Evolutionary conservation across 2,797 vertebrate genomes (phyloP).

Genomic region (Poecilia picta): DNA sequence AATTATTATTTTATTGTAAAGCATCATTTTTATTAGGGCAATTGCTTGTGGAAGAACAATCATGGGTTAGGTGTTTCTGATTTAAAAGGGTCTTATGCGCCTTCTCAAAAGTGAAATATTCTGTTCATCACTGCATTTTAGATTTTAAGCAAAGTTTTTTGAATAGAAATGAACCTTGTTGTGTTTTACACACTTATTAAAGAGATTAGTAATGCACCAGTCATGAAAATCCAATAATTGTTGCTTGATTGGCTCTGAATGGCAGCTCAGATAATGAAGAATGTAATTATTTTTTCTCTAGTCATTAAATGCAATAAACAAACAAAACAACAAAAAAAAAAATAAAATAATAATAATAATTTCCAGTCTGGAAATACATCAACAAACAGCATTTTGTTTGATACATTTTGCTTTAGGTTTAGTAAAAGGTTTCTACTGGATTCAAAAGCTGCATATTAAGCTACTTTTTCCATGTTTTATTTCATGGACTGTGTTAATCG

Average conservation of each 20-base stretch:
- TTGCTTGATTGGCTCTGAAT: not conserved
- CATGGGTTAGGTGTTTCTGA: not conserved
- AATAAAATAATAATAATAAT: not conserved
- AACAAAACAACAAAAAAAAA: no score
- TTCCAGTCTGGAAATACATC: not conserved
- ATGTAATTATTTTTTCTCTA: not conserved
- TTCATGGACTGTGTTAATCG: not conserved
- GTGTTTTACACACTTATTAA: not conserved
- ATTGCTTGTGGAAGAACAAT: not conserved
- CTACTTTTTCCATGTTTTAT: not conserved
- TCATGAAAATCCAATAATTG: not conserved
- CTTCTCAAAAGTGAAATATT: not conserved
- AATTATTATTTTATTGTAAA: no score
- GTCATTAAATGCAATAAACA: not conserved
- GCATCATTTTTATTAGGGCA: not conserved
- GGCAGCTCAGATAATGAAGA: not conserved
- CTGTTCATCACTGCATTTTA: not conserved
- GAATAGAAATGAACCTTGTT: not conserved
- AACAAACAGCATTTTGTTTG: not conserved
- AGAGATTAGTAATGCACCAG: not conserved
- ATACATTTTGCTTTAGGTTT: not conserved
- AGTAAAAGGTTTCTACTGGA: not conserved
- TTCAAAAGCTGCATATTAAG: not conserved
- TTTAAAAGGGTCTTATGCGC: not conserved
- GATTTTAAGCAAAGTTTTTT: not conserved